phyloP scores from a whole-genome alignment of 2,797 vertebrate genomes.

The Eurystomus glaucurus region DNA sequence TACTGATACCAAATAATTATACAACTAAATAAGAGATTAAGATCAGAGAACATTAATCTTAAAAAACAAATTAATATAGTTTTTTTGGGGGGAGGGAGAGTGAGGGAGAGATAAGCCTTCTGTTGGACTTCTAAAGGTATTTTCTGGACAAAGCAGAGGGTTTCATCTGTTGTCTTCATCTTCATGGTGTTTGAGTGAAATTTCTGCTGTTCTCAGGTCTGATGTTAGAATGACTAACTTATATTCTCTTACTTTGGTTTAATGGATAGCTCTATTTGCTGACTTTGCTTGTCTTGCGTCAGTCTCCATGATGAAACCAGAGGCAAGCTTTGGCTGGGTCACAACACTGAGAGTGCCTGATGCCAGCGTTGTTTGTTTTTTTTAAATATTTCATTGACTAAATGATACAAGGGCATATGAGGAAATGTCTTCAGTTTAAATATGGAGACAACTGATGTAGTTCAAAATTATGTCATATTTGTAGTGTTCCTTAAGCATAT shows the following conservation, averaged over 20 bases:
- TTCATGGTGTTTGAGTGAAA: background rate
- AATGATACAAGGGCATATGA: background rate
- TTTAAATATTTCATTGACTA: background rate
- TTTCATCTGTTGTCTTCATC: background rate
- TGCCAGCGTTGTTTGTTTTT: background rate
- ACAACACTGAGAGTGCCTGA: background rate
- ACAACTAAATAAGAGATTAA: background rate
- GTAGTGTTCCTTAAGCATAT: background rate
- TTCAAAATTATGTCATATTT: background rate
- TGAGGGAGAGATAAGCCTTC: background rate
- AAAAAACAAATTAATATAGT: background rate
- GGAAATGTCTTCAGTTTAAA: background rate
- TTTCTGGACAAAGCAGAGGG: background rate
- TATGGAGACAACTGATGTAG: background rate
- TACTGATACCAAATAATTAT: background rate
- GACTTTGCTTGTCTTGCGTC: background rate
- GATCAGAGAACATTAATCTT: background rate
- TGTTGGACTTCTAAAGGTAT: background rate
- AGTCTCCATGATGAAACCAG: background rate
- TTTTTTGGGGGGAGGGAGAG: too few relatives aligned
- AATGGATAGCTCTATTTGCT: background rate
- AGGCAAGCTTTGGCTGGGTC: background rate
- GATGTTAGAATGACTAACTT: background rate
- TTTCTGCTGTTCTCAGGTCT: background rate
- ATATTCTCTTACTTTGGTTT: background rate